Evolutionary conservation across 2,113 vertebrate genomes (phyloP), one percentile per base, ranked within the genome.

Genomic region (Hypocryptadius cinnamomeus): DNA sequence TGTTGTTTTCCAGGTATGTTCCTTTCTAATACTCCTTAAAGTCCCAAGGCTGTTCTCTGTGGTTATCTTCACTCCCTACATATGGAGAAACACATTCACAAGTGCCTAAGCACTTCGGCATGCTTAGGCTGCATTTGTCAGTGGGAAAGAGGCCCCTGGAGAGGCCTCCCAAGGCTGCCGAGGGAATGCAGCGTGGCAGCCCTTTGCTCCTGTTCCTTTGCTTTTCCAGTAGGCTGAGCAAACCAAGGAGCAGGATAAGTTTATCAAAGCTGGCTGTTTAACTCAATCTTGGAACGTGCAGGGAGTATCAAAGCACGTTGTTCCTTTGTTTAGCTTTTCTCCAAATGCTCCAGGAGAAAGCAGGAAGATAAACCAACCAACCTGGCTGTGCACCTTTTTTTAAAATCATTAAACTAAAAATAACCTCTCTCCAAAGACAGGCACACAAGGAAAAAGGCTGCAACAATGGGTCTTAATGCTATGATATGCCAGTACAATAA

Each of bases 191-290:
- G 63, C 0, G 3, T 3, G 28, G 83, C 84, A 35, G 40, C 13
- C 40, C 45, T 95, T 79, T 85, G 78, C 91, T 87, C 51, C 64
- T 50, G 47, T 20, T 66, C 76, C 81, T 91, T 65, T 65, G 6
- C 71, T 93, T 91, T 96, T 95, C 87, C 85, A 90, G 79, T 33
- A 90, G 87, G 73, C 79, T 91, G 95, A 90, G 13, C 92, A 96
- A 94, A 86, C 44, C 71, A 18, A 68, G 81, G 57, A 91, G 72
- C 8, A 6, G 78, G 31, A n/a, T 63, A 81, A 54, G 79, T 80
- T 96, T 87, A 68, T 88, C 82, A 90, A 42, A 88, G 69, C 79
- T 90, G 9, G 0, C 57, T 10, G 9, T 88, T 90, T 83, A 79
- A 66, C 64, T 65, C 3, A 53, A 8, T 65, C 81, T 90, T 45